Percentiles rank a stretch among this genome's conserved stretches.
These are phyloP conservation scores for Tanytarsus gracilentus DNA, from an alignment of 2,888 invertebrate genomes.

Conservation along the genomic window DNA sequence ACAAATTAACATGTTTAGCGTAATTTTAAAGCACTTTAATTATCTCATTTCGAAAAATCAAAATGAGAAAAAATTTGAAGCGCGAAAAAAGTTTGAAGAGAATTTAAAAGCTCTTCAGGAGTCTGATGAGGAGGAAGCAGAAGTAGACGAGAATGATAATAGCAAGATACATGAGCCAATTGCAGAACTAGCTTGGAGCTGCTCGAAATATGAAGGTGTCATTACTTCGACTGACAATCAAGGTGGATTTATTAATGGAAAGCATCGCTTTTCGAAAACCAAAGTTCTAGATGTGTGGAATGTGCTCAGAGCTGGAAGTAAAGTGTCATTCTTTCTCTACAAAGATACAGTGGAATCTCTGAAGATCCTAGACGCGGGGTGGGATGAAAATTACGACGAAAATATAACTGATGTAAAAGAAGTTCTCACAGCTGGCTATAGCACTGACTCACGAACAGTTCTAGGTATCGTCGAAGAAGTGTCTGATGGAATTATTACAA, in stretches of 20 bases:
- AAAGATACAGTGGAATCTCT: not conserved
- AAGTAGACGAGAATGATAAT: not conserved
- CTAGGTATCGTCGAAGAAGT: not conserved
- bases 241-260: constrained; percentile 1
- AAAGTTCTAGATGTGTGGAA: not conserved
- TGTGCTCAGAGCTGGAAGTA: not conserved
- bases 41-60: too few species aligned
- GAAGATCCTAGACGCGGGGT: not conserved
- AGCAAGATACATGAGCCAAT: not conserved
- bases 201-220: not conserved
- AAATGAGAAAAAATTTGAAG: not conserved
- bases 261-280: not conserved
- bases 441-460: not conserved
- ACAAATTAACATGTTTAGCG: too few species aligned
- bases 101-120: not conserved
- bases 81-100: not conserved
- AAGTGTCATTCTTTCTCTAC: constrained; percentile 3
- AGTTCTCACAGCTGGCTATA: not conserved
- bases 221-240: not conserved
- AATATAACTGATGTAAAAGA: not conserved
- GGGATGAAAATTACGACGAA: not conserved
- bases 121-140: not conserved
- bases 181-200: not conserved
- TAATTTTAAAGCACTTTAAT: too few species aligned
- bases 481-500: not conserved